Base-by-base conservation (phyloP, 2,797 vertebrate species). In the Falco biarmicus region DNA sequence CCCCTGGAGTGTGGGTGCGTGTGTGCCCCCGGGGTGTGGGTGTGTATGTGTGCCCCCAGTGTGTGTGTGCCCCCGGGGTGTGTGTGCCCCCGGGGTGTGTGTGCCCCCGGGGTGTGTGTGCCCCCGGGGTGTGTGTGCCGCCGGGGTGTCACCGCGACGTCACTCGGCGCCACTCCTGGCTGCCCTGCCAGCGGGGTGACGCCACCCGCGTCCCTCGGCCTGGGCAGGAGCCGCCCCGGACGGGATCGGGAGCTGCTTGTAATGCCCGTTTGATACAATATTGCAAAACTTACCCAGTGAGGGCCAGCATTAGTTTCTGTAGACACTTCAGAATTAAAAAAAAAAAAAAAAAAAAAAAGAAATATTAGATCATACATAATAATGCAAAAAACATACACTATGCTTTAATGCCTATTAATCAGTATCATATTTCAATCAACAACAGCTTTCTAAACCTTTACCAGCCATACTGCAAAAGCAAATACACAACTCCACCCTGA, bases 171-270 rank as follows among this genome's bases (percentile, higher is more conserved):
- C 25, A 82, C 54, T 41, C 37, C 9, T 5, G 34, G 59, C n/a
- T 34, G 11, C 34, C 13, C n/a, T 59, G 21, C 41, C 25, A 66
- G 20, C 16, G 6, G 25, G 47, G 31, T 60, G 59, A 13, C 2
- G 6, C 11, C 47, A 61, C 11, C 18, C 25, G 14, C 0, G 1
- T 45, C 19, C 24, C 10, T 56, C 59, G 25, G 24, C 25, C 10
- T 32, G 51, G 9, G 22, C 12, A 31, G 56, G 17, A 79, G 34
- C 32, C 8, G 25, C 57, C 19, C 39, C 56, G 50, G 25, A 21
- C 21, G 3, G 4, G 17, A 29, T 19, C 1, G 37, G 16, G 3
- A 1, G 37, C 32, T 0, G 1, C 31, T 90, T 13, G 6, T 63
- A 68, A 34, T 50, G 9, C 3, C 5, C 34, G 16, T 22, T n/a